These are phyloP conservation scores for Pharmacophagus antenor DNA, from an alignment of 2,888 invertebrate species.

Conservation along the genomic window DNA sequence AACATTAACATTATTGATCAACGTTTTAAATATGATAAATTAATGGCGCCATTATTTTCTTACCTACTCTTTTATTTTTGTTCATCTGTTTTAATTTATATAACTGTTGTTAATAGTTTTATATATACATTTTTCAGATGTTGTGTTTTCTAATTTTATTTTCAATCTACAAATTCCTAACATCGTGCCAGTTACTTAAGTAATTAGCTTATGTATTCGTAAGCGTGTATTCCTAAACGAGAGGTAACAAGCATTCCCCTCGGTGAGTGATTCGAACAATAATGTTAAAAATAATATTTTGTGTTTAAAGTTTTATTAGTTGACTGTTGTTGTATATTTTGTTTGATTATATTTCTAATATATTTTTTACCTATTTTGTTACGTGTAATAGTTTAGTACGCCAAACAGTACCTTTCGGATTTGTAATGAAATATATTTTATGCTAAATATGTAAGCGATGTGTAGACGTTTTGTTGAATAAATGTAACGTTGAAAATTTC, in stretches of 20 bases:
- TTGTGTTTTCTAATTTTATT: background rate
- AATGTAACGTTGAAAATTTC: slow-evolving; percentile 74
- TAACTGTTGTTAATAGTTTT: background rate
- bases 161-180: background rate
- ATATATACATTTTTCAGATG: background rate
- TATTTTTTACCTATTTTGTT: slow-evolving; percentile 57
- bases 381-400: slow-evolving; percentile 68
- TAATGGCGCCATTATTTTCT: no score
- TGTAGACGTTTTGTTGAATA: slow-evolving; percentile 78
- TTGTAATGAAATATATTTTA: slow-evolving; percentile 59
- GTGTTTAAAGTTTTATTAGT: slow-evolving; percentile 48
- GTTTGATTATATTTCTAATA: slow-evolving; percentile 50
- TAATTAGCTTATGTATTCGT: background rate
- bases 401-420: slow-evolving; percentile 74
- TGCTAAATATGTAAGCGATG: slow-evolving; percentile 64
- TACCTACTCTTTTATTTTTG: no score
- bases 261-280: slow-evolving; percentile 65
- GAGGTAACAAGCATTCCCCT: slow-evolving; percentile 43
- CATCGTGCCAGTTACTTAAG: background rate
- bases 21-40: no score
- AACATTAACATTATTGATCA: no score
- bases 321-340: slow-evolving; percentile 45
- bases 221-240: slow-evolving; percentile 28
- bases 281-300: slow-evolving; percentile 47
- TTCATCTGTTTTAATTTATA: no score